A percentile compares a stretch with the other conserved stretches of the same genome.
phyloP scores from a whole-genome alignment of 2,888 invertebrate genomes.

The Tenthredo livida region DNA sequence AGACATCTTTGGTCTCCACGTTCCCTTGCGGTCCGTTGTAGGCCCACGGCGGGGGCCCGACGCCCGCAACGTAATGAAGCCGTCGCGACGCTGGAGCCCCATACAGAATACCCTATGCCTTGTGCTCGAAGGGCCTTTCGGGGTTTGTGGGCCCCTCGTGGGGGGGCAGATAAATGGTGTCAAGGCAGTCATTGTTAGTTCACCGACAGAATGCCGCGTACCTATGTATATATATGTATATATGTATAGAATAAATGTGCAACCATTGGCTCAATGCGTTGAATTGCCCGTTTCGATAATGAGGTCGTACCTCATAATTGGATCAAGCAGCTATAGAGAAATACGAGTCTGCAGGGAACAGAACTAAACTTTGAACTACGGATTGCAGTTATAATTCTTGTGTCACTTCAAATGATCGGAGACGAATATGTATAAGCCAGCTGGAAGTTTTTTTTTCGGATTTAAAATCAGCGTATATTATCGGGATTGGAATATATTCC shows the following conservation, averaged over 20 bases:
- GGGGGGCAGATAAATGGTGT: constrained; percentile 74
- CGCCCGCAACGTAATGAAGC: constrained; percentile 73
- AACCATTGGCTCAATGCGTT: constrained; percentile 13
- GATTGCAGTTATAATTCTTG: constrained; percentile 4
- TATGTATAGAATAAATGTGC: constrained; percentile 33
- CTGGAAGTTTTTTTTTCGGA: not conserved
- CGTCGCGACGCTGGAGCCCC: constrained; percentile 73
- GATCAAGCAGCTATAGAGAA: not conserved
- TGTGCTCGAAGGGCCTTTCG: constrained; percentile 24
- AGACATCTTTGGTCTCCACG: constrained; percentile 39
- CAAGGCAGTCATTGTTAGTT: constrained; percentile 60
- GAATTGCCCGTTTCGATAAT: constrained; percentile 34
- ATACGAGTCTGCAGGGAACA: not conserved
- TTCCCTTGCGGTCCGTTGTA: constrained; percentile 53
- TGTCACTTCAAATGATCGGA: not conserved
- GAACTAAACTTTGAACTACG: not conserved
- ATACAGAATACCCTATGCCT: constrained; percentile 60
- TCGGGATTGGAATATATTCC: not conserved
- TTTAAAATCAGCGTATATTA: not conserved
- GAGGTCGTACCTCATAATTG: constrained; percentile 14
- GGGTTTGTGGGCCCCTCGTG: constrained; percentile 47
- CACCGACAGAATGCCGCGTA: constrained; percentile 38
- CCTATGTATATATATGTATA: constrained; percentile 1
- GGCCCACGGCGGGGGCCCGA: constrained; percentile 62
- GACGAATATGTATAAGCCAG: not conserved